Percentiles rank a stretch among this genome's conserved stretches.
phyloP scores from a whole-genome alignment of 2,797 vertebrate species.

The Ctenochaetus hawaiiensis region DNA sequence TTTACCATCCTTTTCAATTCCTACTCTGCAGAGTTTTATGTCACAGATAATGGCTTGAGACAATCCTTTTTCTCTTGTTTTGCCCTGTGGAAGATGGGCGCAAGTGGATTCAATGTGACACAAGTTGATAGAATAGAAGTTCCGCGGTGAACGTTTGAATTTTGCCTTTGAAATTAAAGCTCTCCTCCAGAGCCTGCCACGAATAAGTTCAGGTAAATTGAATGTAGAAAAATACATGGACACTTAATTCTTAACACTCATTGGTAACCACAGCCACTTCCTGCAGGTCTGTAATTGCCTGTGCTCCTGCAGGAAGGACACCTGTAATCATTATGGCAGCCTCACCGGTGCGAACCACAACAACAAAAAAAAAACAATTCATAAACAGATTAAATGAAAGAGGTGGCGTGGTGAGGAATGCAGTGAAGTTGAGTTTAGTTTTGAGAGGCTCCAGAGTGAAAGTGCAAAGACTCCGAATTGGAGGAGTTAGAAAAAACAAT shows the following conservation, averaged over 20 bases:
- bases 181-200: background rate
- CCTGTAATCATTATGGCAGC: constrained; percentile 51
- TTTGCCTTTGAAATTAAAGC: background rate
- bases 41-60: constrained; percentile 24
- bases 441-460: constrained; percentile 13
- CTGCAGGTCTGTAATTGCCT: constrained; percentile 36
- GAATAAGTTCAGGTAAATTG: constrained; percentile 12
- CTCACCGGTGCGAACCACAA: constrained; percentile 18
- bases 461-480: constrained; percentile 19
- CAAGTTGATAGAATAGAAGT: background rate
- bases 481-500: constrained; percentile 10
- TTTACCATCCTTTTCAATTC: constrained; percentile 7
- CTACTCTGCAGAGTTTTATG: background rate
- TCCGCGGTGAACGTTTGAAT: background rate
- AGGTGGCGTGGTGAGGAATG: constrained; percentile 8
- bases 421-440: constrained; percentile 36
- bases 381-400: constrained; percentile 37
- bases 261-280: constrained; percentile 39
- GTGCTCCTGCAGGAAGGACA: constrained; percentile 39
- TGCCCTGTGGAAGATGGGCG: background rate
- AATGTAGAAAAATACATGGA: constrained; percentile 18
- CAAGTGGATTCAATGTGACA: constrained; percentile 7
- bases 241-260: constrained; percentile 23
- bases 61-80: constrained; percentile 5
- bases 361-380: constrained; percentile 18